A percentile compares a stretch with the other conserved stretches of the same genome.
These are phyloP conservation scores for Tenodera sinensis DNA, from an alignment of 2,888 invertebrate genomes.

Conservation along the genomic window DNA sequence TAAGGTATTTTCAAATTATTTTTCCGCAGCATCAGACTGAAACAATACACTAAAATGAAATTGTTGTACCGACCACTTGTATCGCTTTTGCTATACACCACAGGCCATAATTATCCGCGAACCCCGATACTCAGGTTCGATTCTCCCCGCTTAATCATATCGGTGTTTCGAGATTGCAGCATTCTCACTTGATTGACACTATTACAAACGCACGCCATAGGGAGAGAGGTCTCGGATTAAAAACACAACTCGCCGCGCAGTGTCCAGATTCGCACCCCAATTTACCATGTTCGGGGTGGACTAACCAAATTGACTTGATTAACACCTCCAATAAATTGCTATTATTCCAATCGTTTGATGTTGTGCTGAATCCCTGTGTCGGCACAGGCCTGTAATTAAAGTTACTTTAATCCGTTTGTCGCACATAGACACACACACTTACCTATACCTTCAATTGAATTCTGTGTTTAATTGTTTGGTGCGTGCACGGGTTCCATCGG, in stretches of 20 bases:
- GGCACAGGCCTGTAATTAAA: constrained; percentile 8
- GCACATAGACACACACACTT: neutral
- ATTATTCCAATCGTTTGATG: constrained; percentile 12
- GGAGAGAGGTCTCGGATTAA: neutral
- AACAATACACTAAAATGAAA: too few species aligned
- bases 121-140: neutral
- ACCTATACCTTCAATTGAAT: neutral
- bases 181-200: neutral
- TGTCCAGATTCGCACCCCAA: neutral
- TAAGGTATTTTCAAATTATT: too few species aligned
- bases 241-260: neutral
- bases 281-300: neutral
- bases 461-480: constrained; percentile 10
- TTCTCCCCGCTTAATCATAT: neutral
- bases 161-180: neutral
- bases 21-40: too few species aligned
- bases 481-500: neutral
- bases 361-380: neutral
- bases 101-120: neutral
- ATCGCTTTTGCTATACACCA: neutral
- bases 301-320: constrained; percentile 13
- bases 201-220: neutral
- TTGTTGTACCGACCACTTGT: neutral
- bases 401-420: constrained; percentile 2
- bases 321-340: constrained; percentile 12